A percentile compares a stretch with the other conserved stretches of the same genome.
These are phyloP conservation scores for Enteromius thamalakanensis DNA, from an alignment of 2,797 vertebrate genomes.

Conservation along the genomic window DNA sequence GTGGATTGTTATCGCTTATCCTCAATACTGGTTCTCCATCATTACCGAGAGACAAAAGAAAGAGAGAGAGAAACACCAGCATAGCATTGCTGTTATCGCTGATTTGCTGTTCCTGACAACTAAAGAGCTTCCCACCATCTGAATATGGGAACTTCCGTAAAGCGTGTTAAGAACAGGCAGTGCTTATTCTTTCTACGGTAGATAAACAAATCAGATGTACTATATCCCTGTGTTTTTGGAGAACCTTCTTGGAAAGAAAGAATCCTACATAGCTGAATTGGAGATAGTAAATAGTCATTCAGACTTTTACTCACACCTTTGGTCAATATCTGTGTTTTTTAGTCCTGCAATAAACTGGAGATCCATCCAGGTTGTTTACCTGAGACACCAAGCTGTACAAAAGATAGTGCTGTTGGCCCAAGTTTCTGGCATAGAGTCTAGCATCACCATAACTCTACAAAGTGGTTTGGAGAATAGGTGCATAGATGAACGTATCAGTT, in stretches of 20 bases:
- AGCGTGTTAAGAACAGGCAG: not conserved
- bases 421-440: not conserved
- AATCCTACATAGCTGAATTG: not conserved
- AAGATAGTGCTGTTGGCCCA: not conserved
- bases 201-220: not conserved
- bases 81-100: constrained; percentile 10
- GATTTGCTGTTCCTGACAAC: constrained; percentile 46
- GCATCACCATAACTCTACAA: not conserved
- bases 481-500: not conserved
- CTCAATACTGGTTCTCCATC: constrained; percentile 54
- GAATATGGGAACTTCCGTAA: not conserved
- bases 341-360: not conserved
- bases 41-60: constrained; percentile 57
- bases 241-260: not conserved
- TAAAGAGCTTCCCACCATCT: constrained; percentile 41
- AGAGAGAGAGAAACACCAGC: constrained; percentile 14
- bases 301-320: not conserved
- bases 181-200: not conserved
- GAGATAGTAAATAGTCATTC: not conserved
- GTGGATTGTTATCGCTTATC: constrained; percentile 57
- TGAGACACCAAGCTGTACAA: not conserved
- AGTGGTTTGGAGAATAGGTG: not conserved
- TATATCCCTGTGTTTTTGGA: not conserved
- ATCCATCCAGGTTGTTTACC: not conserved
- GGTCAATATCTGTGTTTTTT: not conserved